phyloP scores from a whole-genome alignment of 2,888 invertebrate genomes.

The Epinotia nisella region DNA sequence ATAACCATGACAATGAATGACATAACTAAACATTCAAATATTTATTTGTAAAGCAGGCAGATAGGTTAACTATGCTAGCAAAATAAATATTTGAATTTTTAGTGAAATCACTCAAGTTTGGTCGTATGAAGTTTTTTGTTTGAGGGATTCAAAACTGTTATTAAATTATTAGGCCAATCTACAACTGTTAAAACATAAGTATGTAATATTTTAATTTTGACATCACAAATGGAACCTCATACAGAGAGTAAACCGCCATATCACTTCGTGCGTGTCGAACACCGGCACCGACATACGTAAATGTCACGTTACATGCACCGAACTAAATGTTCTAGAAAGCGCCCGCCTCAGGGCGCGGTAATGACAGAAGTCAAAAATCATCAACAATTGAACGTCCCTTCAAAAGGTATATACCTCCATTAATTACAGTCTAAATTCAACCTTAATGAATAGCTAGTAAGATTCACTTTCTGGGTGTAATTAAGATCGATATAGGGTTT shows the following conservation, averaged over 20 bases:
- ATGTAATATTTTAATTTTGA: too few relatives aligned
- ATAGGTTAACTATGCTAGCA: too few relatives aligned
- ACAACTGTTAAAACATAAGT: too few relatives aligned
- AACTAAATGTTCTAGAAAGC: conserved; percentile 68
- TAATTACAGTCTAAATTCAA: neutral
- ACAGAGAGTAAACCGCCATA: neutral
- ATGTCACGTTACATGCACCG: conserved; percentile 52
- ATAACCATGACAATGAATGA: too few relatives aligned
- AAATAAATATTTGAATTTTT: too few relatives aligned
- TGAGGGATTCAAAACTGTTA: neutral
- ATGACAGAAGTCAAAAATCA: conserved; percentile 81
- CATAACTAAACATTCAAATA: too few relatives aligned
- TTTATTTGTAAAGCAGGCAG: too few relatives aligned
- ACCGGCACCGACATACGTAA: conserved; percentile 4
- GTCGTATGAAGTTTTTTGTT: neutral
- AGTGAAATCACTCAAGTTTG: too few relatives aligned
- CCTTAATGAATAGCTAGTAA: neutral
- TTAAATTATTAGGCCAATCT: too few relatives aligned
- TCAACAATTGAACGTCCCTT: conserved; percentile 52
- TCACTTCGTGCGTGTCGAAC: neutral
- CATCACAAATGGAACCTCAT: too few relatives aligned
- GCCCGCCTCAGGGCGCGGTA: conserved; percentile 62
- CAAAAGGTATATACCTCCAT: neutral
- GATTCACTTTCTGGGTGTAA: neutral
- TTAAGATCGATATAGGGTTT: neutral